Conservation (phyloP, 2,113 vertebrate species). For the Martes martes region DNA sequence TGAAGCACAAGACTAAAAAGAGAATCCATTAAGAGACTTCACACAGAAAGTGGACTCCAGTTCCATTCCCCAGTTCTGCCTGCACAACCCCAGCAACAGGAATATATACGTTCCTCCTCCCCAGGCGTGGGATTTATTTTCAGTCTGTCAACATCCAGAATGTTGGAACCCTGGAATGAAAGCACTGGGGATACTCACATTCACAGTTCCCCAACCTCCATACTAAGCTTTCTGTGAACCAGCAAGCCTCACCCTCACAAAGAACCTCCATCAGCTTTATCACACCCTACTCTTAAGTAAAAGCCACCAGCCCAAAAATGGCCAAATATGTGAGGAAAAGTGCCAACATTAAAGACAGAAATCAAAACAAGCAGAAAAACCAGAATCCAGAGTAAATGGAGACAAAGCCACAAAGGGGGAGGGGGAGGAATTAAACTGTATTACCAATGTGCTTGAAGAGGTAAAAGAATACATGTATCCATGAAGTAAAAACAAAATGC, state of each 20-base stretch:
- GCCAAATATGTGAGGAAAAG: not conserved
- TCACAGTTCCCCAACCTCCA: not conserved
- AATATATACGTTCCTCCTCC: too few species aligned
- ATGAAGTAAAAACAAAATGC: not conserved
- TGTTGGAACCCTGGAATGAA: not conserved
- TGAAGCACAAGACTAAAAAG: not conserved
- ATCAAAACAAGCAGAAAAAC: conserved; percentile 7
- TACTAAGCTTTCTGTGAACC: not conserved
- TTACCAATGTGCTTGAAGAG: not conserved
- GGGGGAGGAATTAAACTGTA: not conserved
- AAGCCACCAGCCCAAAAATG: not conserved
- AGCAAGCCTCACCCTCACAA: not conserved
- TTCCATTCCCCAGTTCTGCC: not conserved
- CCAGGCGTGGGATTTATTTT: not conserved
- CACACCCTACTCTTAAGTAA: not conserved
- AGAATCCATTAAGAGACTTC: not conserved
- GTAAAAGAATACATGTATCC: not conserved
- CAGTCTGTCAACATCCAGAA: not conserved
- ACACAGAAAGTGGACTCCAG: not conserved
- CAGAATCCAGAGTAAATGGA: not conserved
- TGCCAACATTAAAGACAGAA: not conserved
- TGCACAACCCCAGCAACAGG: not conserved
- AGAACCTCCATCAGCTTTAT: not conserved
- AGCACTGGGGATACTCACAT: too few species aligned
- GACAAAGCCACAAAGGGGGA: not conserved